Percentiles rank a stretch among this genome's conserved stretches.
These are phyloP conservation scores for Bos taurus DNA, from an alignment of 2,113 vertebrate species.

Conservation along the genomic window ARS-UCD2.0 NC_037342.1:56220001-56220500, in stretches of 20 bases:
- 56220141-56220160: background rate
- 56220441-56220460: background rate
- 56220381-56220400: background rate
- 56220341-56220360: background rate
- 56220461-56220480: background rate
- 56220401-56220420: background rate
- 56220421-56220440: background rate
- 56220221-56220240: background rate
- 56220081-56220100: background rate
- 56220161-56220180: background rate
- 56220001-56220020: background rate
- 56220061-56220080: background rate
- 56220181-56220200: background rate
- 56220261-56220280: background rate
- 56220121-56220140: background rate
- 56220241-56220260: background rate
- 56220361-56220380: background rate
- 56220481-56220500: background rate
- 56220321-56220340: background rate
- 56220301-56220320: background rate
- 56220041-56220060: background rate
- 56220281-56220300: background rate
- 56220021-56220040: background rate
- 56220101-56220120: background rate
- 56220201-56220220: background rate